phyloP scores from a whole-genome alignment of 1,140 invertebrate species.

The Lysiphlebus fabarum region DNA sequence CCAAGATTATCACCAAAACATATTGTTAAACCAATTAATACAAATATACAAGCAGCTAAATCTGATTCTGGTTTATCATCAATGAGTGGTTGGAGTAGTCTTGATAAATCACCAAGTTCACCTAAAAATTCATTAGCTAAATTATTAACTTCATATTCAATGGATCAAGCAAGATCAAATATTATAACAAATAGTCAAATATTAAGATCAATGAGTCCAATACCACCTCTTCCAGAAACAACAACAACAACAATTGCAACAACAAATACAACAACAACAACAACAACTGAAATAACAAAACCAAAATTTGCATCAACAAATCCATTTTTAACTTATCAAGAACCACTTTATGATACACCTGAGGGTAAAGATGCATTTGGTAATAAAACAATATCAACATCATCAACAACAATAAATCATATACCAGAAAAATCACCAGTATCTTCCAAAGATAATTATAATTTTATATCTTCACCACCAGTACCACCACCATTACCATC shows the following conservation, averaged over 20 bases:
- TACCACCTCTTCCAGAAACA: slow-evolving; percentile 42
- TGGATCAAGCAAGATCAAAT: slow-evolving; percentile 39
- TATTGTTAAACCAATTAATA: slow-evolving; percentile 59
- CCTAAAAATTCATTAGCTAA: slow-evolving; percentile 56
- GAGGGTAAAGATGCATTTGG: slow-evolving; percentile 46
- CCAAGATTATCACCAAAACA: slow-evolving; percentile 73
- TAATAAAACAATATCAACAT: slow-evolving; percentile 28
- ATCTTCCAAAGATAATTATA: slow-evolving; percentile 44
- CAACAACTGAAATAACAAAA: slow-evolving; percentile 28
- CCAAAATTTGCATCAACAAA: slow-evolving; percentile 20
- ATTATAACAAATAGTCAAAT: slow-evolving; percentile 37
- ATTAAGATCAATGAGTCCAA: slow-evolving; percentile 38
- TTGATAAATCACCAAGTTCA: slow-evolving; percentile 79
- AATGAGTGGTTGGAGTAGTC: slow-evolving; percentile 79
- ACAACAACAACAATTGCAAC: slow-evolving; percentile 29
- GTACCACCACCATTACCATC: slow-evolving; percentile 36
- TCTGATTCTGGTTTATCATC: slow-evolving; percentile 82
- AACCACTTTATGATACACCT: slow-evolving; percentile 50
- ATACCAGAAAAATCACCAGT: slow-evolving; percentile 40
- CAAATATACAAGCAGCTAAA: slow-evolving; percentile 67
- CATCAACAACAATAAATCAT: slow-evolving; percentile 38
- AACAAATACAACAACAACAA: slow-evolving; percentile 25
- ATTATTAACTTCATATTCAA: slow-evolving; percentile 45
- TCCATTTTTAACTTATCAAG: slow-evolving; percentile 34
- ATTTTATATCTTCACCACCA: slow-evolving; percentile 38